These are phyloP conservation scores for Siniperca scherzeri DNA, from an alignment of 2,797 vertebrate species.

Conservation along the genomic window DNA sequence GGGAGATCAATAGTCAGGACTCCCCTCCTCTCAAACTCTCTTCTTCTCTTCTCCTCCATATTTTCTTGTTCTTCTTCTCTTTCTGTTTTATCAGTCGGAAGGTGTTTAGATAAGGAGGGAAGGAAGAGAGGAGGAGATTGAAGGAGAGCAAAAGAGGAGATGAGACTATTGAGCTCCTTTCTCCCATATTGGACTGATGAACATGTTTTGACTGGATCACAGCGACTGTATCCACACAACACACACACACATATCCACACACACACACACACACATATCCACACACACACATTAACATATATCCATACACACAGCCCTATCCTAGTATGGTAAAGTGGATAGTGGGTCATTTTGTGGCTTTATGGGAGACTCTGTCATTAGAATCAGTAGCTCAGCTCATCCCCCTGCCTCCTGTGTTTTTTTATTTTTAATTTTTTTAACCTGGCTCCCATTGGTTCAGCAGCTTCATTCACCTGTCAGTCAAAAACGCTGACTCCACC, in stretches of 20 bases:
- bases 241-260: conserved; percentile 16
- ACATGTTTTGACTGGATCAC: conserved; percentile 70
- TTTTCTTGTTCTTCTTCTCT: conserved; percentile 21
- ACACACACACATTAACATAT: not conserved
- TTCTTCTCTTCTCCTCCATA: conserved; percentile 19
- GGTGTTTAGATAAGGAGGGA: conserved; percentile 47
- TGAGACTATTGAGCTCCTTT: conserved; percentile 68
- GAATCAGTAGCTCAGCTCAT: conserved; percentile 59
- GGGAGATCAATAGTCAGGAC: conserved; percentile 71
- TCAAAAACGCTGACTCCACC: conserved; percentile 71
- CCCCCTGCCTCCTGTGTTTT: conserved; percentile 28
- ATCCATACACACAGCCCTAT: conserved; percentile 36
- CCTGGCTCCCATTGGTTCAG: conserved; percentile 83
- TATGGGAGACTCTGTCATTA: conserved; percentile 87
- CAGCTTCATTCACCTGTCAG: conserved; percentile 77
- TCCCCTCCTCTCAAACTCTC: conserved; percentile 26
- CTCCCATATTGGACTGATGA: conserved; percentile 73
- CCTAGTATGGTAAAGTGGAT: conserved; percentile 87
- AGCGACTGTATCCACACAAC: conserved; percentile 56
- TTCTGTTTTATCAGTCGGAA: conserved; percentile 35
- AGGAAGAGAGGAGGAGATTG: conserved; percentile 34
- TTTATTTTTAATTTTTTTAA: conserved; percentile 53
- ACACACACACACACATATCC: conserved; percentile 29
- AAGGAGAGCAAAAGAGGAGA: conserved; percentile 51
- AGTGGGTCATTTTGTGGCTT: conserved; percentile 99